Base-by-base conservation (phyloP, 2,888 invertebrate genomes). In the Microdon myrmicae region DNA sequence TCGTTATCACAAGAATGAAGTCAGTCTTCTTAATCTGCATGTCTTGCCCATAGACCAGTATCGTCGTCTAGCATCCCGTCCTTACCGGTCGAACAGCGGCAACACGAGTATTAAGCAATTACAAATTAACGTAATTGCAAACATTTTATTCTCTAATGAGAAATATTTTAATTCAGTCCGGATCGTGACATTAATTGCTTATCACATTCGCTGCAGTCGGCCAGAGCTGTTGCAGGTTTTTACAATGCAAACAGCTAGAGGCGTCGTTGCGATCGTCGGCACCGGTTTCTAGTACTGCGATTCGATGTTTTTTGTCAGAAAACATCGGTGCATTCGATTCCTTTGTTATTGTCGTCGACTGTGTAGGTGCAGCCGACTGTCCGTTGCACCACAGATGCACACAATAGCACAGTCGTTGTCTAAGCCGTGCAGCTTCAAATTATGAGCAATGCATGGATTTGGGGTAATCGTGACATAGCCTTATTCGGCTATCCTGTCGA, bases 81-180 rank as follows among this genome's bases (percentile, higher is more conserved):
- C n/a, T n/a, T n/a, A n/a, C n/a, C n/a, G n/a, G n/a, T n/a, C n/a
- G n/a, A n/a, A n/a, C n/a, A n/a, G n/a, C n/a, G n/a, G n/a, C n/a
- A n/a, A n/a, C n/a, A n/a, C n/a, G n/a, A 71, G 72, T 72, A 73
- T 73, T 73, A 73, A 73, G 72, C 74, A 74, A 73, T 74, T 74
- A 74, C 74, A 74, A 74, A 73, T 74, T 74, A 74, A 73, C 72
- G 72, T 74, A 73, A 74, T 74, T 73, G 74, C 71, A 68, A 74
- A 73, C 73, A 73, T 74, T 73, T 73, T 72, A 72, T 72, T 73
- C 71, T 69, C 71, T 72, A 73, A 73, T 73, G 72, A 72, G 71
- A 74, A 73, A 73, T 74, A 73, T 73, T 74, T 74, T 73, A 73
- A 74, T 74, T 74, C 71, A 71, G 72, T 71, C 69, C 67, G 72